phyloP scores from a whole-genome alignment of 2,888 invertebrate species.

The Agrochola macilenta region DNA sequence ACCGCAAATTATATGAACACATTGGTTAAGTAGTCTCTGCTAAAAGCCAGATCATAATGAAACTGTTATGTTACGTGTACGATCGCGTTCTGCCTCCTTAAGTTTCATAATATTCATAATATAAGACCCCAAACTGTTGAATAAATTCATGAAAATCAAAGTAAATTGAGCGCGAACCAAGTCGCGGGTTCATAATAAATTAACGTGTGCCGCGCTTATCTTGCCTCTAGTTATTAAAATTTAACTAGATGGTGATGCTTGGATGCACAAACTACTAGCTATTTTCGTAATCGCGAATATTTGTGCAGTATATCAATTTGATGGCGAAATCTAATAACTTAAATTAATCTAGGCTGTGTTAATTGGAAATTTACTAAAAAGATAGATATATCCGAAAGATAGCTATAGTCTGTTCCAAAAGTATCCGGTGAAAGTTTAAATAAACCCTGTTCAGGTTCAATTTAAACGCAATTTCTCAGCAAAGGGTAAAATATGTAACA shows the following conservation, averaged over 20 bases:
- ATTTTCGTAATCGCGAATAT: slow-evolving; percentile 22
- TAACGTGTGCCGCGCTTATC: slow-evolving; percentile 50
- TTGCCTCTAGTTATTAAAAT: slow-evolving; percentile 52
- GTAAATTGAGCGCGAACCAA: slow-evolving; percentile 58
- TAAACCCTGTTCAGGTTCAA: neutral
- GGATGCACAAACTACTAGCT: slow-evolving; percentile 38
- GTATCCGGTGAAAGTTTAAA: neutral
- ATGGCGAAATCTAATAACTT: neutral
- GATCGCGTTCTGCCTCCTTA: slow-evolving; percentile 28
- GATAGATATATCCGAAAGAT: neutral
- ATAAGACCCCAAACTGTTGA: slow-evolving; percentile 56
- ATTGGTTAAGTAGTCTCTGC: neutral
- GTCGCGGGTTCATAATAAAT: slow-evolving; percentile 55
- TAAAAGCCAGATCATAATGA: slow-evolving; percentile 9
- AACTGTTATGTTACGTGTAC: slow-evolving; percentile 30
- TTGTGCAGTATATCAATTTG: slow-evolving; percentile 16
- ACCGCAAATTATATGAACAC: neutral
- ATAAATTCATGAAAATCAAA: slow-evolving; percentile 64
- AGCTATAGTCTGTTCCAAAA: neutral
- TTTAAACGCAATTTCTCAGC: neutral
- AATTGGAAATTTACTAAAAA: neutral
- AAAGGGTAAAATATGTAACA: neutral
- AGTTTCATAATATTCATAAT: slow-evolving; percentile 55
- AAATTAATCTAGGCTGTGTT: neutral
- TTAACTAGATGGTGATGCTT: slow-evolving; percentile 23